Evolutionary conservation across 2,888 invertebrate genomes (phyloP).

Genomic region (Parasteatoda lunata): DNA sequence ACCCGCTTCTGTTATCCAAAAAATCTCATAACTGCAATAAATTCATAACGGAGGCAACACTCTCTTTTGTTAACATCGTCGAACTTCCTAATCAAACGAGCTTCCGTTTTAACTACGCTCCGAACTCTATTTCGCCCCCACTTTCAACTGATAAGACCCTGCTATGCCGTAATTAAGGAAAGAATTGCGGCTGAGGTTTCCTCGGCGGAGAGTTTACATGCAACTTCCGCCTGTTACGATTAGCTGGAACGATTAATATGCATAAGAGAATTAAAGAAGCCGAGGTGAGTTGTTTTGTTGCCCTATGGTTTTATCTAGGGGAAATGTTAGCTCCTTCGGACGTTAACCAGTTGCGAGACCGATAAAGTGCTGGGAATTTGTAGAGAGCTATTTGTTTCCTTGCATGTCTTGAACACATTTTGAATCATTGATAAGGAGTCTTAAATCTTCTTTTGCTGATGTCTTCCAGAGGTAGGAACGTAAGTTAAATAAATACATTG

Average conservation of each 20-base stretch:
- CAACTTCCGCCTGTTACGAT: constrained; percentile 3
- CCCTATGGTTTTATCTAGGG: no score
- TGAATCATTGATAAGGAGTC: no score
- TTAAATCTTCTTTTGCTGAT: no score
- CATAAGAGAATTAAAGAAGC: not conserved
- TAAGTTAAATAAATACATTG: no score
- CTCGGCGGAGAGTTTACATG: not conserved
- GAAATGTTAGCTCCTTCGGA: no score
- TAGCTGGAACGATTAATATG: not conserved
- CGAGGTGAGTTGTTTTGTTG: no score
- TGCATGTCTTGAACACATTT: no score
- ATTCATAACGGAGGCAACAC: constrained; percentile 10
- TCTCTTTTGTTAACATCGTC: constrained; percentile 24
- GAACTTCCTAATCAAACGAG: constrained; percentile 23
- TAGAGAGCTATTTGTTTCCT: no score
- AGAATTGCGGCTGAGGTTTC: not conserved
- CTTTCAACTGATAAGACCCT: constrained; percentile 7
- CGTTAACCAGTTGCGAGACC: no score
- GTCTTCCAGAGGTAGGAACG: no score
- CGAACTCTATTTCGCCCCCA: not conserved
- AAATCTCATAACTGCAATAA: constrained; percentile 20
- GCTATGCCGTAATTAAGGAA: constrained; percentile 15
- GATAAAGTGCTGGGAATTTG: no score
- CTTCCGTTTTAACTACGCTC: constrained; percentile 7
- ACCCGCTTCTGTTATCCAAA: not conserved